These are phyloP conservation scores for Notothenia rossii DNA, from an alignment of 2,113 vertebrate species.

Conservation along the genomic window DNA sequence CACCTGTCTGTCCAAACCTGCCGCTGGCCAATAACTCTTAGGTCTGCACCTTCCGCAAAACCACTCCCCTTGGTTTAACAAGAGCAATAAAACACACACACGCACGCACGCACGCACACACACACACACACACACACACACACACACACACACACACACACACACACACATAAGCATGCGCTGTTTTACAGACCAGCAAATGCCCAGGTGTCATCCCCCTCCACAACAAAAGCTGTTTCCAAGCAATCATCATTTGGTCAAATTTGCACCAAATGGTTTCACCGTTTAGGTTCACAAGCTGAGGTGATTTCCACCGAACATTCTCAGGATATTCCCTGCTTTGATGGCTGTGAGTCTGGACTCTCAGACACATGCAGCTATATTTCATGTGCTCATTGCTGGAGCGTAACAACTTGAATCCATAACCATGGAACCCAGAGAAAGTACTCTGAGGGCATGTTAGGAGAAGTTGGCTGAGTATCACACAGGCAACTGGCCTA, in stretches of 20 bases:
- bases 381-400: conserved; percentile 63
- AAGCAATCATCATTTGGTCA: neutral
- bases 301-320: conserved; percentile 23
- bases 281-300: conserved; percentile 5
- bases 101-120: conserved; percentile 13
- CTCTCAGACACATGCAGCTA: conserved; percentile 15
- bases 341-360: conserved; percentile 34
- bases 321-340: conserved; percentile 23
- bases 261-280: conserved; percentile 10
- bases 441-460: conserved; percentile 58
- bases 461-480: conserved; percentile 71
- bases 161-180: conserved; percentile 5
- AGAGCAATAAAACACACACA: conserved; percentile 51
- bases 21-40: conserved; percentile 12
- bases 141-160: conserved; percentile 39
- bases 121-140: conserved; percentile 53
- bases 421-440: conserved; percentile 45
- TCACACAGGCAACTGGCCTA: conserved; percentile 71
- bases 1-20: conserved; percentile 1
- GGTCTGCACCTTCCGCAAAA: conserved; percentile 21
- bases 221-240: neutral
- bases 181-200: conserved; percentile 45
- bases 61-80: conserved; percentile 60
- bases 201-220: conserved; percentile 52
- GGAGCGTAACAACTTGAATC: conserved; percentile 61